Base-by-base conservation (phyloP, 2,888 invertebrate genomes). In the Cyrtodaria siliqua region DNA sequence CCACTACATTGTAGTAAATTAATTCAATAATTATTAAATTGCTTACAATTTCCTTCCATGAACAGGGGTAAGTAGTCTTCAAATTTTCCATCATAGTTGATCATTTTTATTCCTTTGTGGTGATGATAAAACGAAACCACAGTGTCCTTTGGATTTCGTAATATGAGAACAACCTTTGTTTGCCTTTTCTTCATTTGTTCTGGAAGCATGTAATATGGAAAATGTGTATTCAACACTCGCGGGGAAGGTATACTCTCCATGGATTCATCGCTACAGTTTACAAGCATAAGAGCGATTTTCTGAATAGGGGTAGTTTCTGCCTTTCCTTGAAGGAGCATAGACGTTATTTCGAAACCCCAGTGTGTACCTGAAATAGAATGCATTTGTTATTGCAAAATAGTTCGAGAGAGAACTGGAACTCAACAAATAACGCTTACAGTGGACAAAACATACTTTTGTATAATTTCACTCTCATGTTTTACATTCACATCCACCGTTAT, bases 331-430 rank as follows among this genome's bases (percentile, higher is more conserved):
- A 84, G 18, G 20, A 84, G 72, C 84, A 84, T 84, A 24, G 71
- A 63, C 8, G 71, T 23, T 2, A 84, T 64, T 55, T 82, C 79
- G 68, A 74, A 78, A 9, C 71, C 49, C 84, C 84, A 84, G 60
- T 82, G 81, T 0, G 81, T 82, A 20, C 84, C 84, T 71, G 42
- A 16, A 55, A 60, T 33, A 33, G 4, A 33, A 33, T n/a, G n/a
- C n/a, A n/a, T n/a, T n/a, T n/a, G n/a, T n/a, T n/a, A n/a, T n/a
- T n/a, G n/a, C n/a, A n/a, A n/a, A n/a, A n/a, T n/a, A n/a, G n/a
- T n/a, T n/a, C n/a, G n/a, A n/a, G n/a, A n/a, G n/a, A n/a, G n/a
- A n/a, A n/a, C n/a, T n/a, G n/a, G n/a, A n/a, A n/a, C n/a, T n/a
- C n/a, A n/a, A n/a, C n/a, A n/a, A n/a, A n/a, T n/a, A n/a, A n/a